These are phyloP conservation scores for Euproctis similis DNA, from an alignment of 2,888 invertebrate genomes.

Conservation along the genomic window DNA sequence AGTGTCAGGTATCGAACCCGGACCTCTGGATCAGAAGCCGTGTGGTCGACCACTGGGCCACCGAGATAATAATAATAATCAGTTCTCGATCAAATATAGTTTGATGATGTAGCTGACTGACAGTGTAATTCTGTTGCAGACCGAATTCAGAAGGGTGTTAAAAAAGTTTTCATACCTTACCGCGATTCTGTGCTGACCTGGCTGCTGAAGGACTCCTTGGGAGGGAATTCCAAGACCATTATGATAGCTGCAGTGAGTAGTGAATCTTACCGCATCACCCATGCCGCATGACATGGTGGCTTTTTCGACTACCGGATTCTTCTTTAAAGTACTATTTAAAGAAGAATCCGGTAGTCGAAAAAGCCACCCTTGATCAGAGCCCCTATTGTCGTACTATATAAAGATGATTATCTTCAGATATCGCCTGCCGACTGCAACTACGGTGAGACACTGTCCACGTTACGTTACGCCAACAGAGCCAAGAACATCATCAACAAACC, in stretches of 20 bases:
- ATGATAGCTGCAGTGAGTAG: conserved; percentile 89
- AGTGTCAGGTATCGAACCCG: no score
- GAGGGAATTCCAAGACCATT: conserved; percentile 93
- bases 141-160: conserved; percentile 57
- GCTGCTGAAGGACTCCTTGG: conserved; percentile 90
- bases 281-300: no score
- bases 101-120: background rate
- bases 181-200: conserved; percentile 92
- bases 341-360: no score
- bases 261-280: no score
- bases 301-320: no score
- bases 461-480: conserved; percentile 91
- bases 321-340: no score
- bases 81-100: background rate
- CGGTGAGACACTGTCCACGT: conserved; percentile 89
- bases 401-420: no score
- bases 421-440: conserved; percentile 91
- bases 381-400: no score
- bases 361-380: no score
- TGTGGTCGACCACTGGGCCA: no score
- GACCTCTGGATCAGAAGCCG: no score
- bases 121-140: conserved; percentile 21
- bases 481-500: conserved; percentile 95
- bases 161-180: conserved; percentile 87
- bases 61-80: background rate